Conservation (phyloP, 2,888 invertebrate species). For the Chymomyza amoena region DNA sequence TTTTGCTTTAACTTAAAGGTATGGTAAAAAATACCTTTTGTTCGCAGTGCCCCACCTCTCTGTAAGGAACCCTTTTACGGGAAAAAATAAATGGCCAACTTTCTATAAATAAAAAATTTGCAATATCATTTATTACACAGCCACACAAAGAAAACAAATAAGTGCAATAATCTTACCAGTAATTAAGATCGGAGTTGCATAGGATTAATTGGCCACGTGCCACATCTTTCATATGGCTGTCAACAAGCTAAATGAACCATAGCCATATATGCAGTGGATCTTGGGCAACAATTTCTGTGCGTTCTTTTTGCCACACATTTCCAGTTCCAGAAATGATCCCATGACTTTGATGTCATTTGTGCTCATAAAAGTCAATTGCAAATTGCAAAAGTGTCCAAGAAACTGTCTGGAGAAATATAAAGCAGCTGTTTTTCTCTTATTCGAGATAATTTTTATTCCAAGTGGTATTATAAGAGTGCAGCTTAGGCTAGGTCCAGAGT, state of each 20-base stretch:
- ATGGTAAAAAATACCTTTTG: too few species aligned
- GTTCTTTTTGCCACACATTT: not conserved
- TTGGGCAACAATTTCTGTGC: not conserved
- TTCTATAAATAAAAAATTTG: too few species aligned
- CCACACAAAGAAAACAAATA: not conserved
- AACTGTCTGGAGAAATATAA: not conserved
- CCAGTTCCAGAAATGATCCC: not conserved
- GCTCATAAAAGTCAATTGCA: not conserved
- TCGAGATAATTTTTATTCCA: conserved; percentile 31
- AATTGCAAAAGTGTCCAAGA: not conserved
- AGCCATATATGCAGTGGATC: not conserved
- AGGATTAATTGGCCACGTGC: not conserved
- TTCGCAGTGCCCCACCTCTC: too few species aligned
- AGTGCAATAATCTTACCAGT: not conserved
- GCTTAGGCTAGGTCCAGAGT: not conserved
- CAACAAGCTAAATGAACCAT: not conserved
- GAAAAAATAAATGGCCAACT: too few species aligned
- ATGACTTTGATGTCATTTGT: not conserved
- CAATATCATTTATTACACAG: too few species aligned
- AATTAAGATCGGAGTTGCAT: not conserved
- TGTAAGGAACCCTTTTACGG: too few species aligned
- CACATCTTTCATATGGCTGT: not conserved
- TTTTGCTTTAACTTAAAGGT: too few species aligned
- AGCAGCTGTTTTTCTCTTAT: not conserved
- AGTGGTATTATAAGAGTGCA: conserved; percentile 55